phyloP scores from a whole-genome alignment of 2,888 invertebrate species.

The Hirtodrosophila cameraria region DNA sequence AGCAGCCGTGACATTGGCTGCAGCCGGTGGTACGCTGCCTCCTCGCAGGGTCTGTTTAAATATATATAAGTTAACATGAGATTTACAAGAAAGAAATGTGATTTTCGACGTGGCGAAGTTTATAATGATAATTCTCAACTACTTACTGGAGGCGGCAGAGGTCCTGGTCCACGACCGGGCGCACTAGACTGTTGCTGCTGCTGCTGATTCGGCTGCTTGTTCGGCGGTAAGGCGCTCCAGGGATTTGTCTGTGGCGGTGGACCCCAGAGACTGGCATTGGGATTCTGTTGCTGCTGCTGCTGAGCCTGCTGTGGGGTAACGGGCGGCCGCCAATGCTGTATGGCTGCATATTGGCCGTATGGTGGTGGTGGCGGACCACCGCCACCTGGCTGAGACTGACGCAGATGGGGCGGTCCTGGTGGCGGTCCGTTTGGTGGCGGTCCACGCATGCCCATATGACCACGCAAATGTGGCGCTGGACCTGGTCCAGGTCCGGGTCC shows the following conservation, averaged over 20 bases:
- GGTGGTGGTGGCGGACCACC: slow-evolving; percentile 71
- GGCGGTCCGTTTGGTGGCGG: slow-evolving; percentile 69
- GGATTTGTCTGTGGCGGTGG: slow-evolving; percentile 84
- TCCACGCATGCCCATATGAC: slow-evolving; percentile 76
- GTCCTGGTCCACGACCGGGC: slow-evolving; percentile 64
- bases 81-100: too few relatives aligned
- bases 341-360: slow-evolving; percentile 81
- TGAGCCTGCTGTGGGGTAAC: slow-evolving; percentile 72
- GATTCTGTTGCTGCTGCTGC: slow-evolving; percentile 81
- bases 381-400: slow-evolving; percentile 58
- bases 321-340: slow-evolving; percentile 82
- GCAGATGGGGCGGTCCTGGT: slow-evolving; percentile 77
- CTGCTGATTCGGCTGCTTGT: slow-evolving; percentile 73
- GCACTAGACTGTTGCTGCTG: slow-evolving; percentile 68
- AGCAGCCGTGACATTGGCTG: slow-evolving; percentile 63
- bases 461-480: slow-evolving; percentile 62
- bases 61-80: neutral
- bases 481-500: slow-evolving; percentile 64
- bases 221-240: slow-evolving; percentile 82
- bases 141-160: slow-evolving; percentile 60
- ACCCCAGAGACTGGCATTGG: slow-evolving; percentile 83
- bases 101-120: too few relatives aligned
- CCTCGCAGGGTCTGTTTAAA: slow-evolving; percentile 66
- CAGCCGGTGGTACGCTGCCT: slow-evolving; percentile 76
- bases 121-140: too few relatives aligned